phyloP scores from a whole-genome alignment of 2,888 invertebrate species.

The Theretra japonica region DNA sequence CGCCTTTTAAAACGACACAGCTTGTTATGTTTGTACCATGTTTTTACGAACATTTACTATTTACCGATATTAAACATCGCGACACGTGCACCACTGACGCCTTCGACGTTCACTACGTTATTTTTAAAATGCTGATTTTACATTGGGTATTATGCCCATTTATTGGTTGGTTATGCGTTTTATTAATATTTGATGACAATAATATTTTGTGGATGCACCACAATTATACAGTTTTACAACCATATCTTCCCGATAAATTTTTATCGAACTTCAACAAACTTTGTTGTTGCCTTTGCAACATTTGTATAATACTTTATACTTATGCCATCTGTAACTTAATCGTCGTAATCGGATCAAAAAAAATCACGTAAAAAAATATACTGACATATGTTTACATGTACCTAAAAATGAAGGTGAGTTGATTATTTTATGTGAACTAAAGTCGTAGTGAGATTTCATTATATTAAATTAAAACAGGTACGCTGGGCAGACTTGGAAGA shows the following conservation, averaged over 20 bases:
- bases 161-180: conserved; percentile 2
- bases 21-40: neutral
- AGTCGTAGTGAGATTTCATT: conserved; percentile 58
- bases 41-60: too few species aligned
- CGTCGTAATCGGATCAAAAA: neutral
- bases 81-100: neutral
- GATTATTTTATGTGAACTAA: conserved; percentile 3
- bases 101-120: neutral
- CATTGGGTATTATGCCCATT: neutral
- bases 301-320: neutral
- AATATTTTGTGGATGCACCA: neutral
- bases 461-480: conserved; percentile 88
- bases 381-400: neutral
- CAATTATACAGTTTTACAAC: conserved; percentile 50
- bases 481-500: conserved; percentile 99
- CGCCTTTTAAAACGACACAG: neutral
- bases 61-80: neutral
- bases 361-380: neutral
- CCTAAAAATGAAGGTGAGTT: conserved; percentile 31
- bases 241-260: conserved; percentile 38
- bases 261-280: neutral
- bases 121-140: neutral
- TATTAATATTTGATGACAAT: conserved; percentile 8
- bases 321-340: neutral
- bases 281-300: conserved; percentile 6